These are phyloP conservation scores for Apoderus coryli DNA, from an alignment of 2,888 invertebrate species.

Conservation along the genomic window DNA sequence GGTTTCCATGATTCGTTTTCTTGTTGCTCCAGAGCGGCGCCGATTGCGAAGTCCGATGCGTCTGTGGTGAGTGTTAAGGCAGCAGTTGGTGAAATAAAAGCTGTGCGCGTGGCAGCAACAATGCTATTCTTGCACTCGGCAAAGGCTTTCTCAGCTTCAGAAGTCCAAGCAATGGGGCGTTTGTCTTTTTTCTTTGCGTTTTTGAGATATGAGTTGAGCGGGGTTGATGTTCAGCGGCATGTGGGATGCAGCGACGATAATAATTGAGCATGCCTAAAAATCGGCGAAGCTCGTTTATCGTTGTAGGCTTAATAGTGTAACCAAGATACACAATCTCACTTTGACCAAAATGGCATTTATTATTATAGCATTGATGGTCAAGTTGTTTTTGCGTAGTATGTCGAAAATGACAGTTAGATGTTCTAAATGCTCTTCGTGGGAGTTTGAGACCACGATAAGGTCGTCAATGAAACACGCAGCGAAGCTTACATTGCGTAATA, in stretches of 20 bases:
- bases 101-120: slow-evolving; percentile 1
- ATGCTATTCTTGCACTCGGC: neutral
- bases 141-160: slow-evolving; percentile 8
- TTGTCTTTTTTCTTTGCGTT: slow-evolving; percentile 9
- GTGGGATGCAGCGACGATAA: slow-evolving; percentile 8
- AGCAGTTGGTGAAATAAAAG: slow-evolving; percentile 1
- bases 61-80: slow-evolving; percentile 3
- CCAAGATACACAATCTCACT: slow-evolving; percentile 1
- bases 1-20: slow-evolving; percentile 6
- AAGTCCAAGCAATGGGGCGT: slow-evolving; percentile 8
- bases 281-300: slow-evolving; percentile 6
- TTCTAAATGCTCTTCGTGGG: slow-evolving; percentile 14
- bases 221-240: slow-evolving; percentile 9
- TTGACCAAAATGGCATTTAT: slow-evolving; percentile 14
- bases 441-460: slow-evolving; percentile 18
- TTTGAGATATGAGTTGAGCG: slow-evolving; percentile 6
- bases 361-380: slow-evolving; percentile 18
- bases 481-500: too few relatives aligned
- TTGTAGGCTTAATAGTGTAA: slow-evolving; percentile 4
- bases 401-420: slow-evolving; percentile 18
- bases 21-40: slow-evolving; percentile 6
- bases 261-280: slow-evolving; percentile 13
- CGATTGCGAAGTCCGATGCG: slow-evolving; percentile 6
- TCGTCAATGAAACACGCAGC: slow-evolving; percentile 12
- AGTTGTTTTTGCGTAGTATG: slow-evolving; percentile 16